Evolutionary conservation across 2,113 vertebrate genomes (phyloP), one percentile per base, ranked within the genome.

Genomic region (Lamprologus speciosus): DNA sequence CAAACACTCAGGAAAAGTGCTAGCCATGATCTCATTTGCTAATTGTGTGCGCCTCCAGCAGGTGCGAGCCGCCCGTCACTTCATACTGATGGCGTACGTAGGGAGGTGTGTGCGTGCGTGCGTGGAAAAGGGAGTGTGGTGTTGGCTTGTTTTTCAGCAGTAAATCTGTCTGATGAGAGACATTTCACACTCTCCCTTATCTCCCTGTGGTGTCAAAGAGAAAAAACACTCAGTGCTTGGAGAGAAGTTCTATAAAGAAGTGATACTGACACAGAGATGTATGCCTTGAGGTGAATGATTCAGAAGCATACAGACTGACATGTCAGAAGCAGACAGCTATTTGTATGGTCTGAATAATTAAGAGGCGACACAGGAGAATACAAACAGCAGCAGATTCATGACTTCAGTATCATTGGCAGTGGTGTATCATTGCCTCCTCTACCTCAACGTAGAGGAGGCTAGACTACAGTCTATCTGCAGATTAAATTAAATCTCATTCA

Each of bases 1-100:
- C 79, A 86, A 68, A 60, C 33, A 63, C 53, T 60, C 85, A 35
- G 31, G 14, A 80, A 40, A 87, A 78, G 55, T 28, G 8, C 50
- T n/a, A 82, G 16, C 40, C 11, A 4, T 80, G 26, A 86, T 90
- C 81, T 93, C 58, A 88, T 87, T 87, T 87, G 47, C 68, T 89
- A 86, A 92, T 91, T 86, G 81, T 63, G 58, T 19, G 14, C 11
- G 81, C 63, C 79, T 85, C 57, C 79, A 85, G 88, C 90, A 94
- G 86, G 91, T 90, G 91, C 50, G 23, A 91, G 63, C 51, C 82
- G 35, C 83, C 88, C 83, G 63, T 86, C 90, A 81, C 47, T 40
- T 75, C 80, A 63, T 51, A 42, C 55, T 73, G 26, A 58, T 70
- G 84, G 42, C 14, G 4, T 5, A 21, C 16, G 19, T 33, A 23